Conservation (phyloP, 2,797 vertebrate species). For the Odontamblyopus lacepedii region DNA sequence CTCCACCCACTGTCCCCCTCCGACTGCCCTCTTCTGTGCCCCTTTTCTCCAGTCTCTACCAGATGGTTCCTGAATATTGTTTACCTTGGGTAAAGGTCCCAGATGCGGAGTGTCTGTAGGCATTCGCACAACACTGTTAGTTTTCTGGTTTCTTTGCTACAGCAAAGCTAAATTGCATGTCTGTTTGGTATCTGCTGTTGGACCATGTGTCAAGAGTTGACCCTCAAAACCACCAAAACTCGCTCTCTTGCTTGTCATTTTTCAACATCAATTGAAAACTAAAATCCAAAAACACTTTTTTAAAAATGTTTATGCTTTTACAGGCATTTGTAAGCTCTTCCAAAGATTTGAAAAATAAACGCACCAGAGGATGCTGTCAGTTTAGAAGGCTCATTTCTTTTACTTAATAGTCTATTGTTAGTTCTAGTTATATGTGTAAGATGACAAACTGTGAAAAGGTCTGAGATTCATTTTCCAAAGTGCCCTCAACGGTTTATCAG, state of each 20-base stretch:
- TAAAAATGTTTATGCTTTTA: no score
- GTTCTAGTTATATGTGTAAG: slow-evolving; percentile 33
- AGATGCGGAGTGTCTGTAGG: slow-evolving; percentile 85
- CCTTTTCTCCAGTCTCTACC: slow-evolving; percentile 84
- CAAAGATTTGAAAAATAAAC: slow-evolving; percentile 63
- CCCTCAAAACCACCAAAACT: neutral
- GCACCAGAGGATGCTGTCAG: slow-evolving; percentile 75
- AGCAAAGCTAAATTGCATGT: slow-evolving; percentile 39
- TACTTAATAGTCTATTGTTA: neutral
- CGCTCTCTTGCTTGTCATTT: neutral
- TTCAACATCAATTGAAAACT: neutral
- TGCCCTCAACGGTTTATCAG: slow-evolving; percentile 24
- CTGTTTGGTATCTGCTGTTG: slow-evolving; percentile 13
- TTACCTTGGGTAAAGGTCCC: slow-evolving; percentile 94
- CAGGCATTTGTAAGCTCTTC: slow-evolving; percentile 39
- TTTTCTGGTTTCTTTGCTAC: slow-evolving; percentile 64
- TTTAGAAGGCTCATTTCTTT: slow-evolving; percentile 64
- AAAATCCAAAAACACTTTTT: slow-evolving; percentile 7
- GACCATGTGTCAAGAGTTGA: neutral
- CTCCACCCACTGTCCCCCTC: slow-evolving; percentile 79
- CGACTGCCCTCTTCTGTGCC: slow-evolving; percentile 64
- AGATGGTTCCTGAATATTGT: slow-evolving; percentile 99
- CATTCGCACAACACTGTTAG: slow-evolving; percentile 69
- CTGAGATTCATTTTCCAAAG: slow-evolving; percentile 36
- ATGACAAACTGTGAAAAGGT: slow-evolving; percentile 36